Conservation (phyloP, 1,140 invertebrate genomes). For the Zaprionus lachaisei region DNA sequence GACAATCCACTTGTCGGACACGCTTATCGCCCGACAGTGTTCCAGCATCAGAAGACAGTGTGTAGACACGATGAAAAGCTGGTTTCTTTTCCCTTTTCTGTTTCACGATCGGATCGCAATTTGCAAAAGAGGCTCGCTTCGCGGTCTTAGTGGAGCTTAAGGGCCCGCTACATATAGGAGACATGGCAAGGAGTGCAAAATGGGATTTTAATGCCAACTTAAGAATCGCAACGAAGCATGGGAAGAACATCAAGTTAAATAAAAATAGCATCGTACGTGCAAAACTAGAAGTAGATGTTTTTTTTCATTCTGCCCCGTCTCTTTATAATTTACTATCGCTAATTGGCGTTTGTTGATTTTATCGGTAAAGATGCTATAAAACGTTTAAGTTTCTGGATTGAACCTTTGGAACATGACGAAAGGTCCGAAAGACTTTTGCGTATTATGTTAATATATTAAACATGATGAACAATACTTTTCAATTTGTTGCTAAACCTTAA, state of each 20-base stretch:
- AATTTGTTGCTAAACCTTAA: background rate
- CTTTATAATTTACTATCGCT: slow-evolving; percentile 54
- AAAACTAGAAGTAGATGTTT: slow-evolving; percentile 41
- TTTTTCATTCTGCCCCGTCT: slow-evolving; percentile 15
- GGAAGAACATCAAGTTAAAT: background rate
- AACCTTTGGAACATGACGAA: slow-evolving; percentile 23
- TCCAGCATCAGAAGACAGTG: background rate
- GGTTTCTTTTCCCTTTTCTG: slow-evolving; percentile 28
- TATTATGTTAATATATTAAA: slow-evolving; percentile 6
- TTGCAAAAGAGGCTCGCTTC: slow-evolving; percentile 32
- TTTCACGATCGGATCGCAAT: background rate
- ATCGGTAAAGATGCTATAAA: slow-evolving; percentile 58
- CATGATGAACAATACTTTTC: background rate
- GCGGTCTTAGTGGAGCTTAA: background rate
- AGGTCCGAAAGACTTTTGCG: background rate
- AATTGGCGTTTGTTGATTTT: slow-evolving; percentile 63
- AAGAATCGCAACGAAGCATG: slow-evolving; percentile 8
- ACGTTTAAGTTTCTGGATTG: slow-evolving; percentile 12
- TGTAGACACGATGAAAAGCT: slow-evolving; percentile 13
- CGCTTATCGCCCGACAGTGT: slow-evolving; percentile 12
- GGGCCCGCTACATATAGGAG: background rate
- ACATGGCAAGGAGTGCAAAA: slow-evolving; percentile 17
- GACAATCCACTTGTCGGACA: slow-evolving; percentile 53
- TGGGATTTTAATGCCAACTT: slow-evolving; percentile 21
- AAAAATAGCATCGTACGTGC: slow-evolving; percentile 6